phyloP scores from a whole-genome alignment of 2,113 vertebrate genomes.

The Trematocara stigmaticum region DNA sequence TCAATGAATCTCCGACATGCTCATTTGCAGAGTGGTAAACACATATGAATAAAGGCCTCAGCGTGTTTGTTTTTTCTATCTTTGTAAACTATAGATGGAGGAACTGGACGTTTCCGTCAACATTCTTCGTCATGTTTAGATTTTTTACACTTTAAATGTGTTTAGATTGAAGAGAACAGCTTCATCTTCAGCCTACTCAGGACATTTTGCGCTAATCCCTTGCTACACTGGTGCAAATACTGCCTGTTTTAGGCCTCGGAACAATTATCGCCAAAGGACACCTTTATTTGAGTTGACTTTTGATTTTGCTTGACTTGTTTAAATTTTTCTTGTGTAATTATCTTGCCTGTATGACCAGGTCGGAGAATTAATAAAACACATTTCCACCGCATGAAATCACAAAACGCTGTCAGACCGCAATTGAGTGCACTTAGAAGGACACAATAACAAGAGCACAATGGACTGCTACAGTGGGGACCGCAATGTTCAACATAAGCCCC shows the following conservation, averaged over 20 bases:
- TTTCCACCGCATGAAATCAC: constrained; percentile 32
- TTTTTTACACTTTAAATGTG: constrained; percentile 2
- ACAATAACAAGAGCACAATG: constrained; percentile 48
- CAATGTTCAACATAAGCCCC: constrained; percentile 31
- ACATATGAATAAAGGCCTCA: neutral
- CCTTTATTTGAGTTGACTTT: neutral
- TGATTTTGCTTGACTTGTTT: neutral
- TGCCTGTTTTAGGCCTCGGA: neutral
- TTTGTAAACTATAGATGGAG: constrained; percentile 35
- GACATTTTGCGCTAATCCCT: neutral
- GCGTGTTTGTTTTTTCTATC: constrained; percentile 35
- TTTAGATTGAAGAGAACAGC: neutral
- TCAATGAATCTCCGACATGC: constrained; percentile 31
- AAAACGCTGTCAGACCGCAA: constrained; percentile 12
- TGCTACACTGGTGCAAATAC: neutral
- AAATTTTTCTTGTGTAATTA: neutral
- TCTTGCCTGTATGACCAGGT: neutral
- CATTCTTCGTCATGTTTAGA: constrained; percentile 4
- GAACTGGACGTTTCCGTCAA: neutral
- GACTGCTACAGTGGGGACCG: constrained; percentile 29
- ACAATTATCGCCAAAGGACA: neutral
- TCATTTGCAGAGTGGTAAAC: constrained; percentile 28
- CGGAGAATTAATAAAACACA: neutral
- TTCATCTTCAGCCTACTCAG: neutral
- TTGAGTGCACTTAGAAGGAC: constrained; percentile 18